Evolutionary conservation across 2,113 vertebrate species (phyloP), one percentile per base, ranked within the genome.

Genomic region (Channa maculata): DNA sequence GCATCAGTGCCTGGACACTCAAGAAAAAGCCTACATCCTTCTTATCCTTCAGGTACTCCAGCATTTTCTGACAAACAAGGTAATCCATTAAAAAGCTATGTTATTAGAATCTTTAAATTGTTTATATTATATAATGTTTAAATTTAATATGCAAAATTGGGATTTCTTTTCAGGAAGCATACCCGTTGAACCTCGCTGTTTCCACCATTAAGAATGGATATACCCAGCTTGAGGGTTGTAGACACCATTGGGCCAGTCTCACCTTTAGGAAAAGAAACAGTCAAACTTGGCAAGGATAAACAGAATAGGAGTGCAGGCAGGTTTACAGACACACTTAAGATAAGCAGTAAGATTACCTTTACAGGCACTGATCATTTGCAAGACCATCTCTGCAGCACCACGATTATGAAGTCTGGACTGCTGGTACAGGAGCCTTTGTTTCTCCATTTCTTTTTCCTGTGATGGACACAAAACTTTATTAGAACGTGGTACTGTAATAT

Each of bases 281-380:
- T 46, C 5, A 4, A 77, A 62, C 12, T 37, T 37, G 6, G 14
- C 2, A 6, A 4, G 14, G 4, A 10, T 33, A 37, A 59, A 73
- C 4, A 1, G 3, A 45, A 49, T 41, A 6, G 13, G 10, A n/a
- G 4, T 34, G n/a, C 5, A 52, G 15, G 3, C 14, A 52, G 9
- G 34, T 67, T 46, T 33, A 5, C 1, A 48, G 9, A 46, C 1
- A 76, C 53, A 11, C 11, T 5, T 12, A 48, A 14, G 2, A 58
- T 1, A 5, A 7, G 12, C 6, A 64, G 4, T 4, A 45, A 34
- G 2, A 44, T 8, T 33, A 97, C 97, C 97, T 95, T 96, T 98
- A 89, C 97, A 97, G 66, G 97, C 97, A 0, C 97, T 97, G 77
- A 98, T 96, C 97, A 98, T 98, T 82, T 98, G 97, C 36, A 98